phyloP scores from a whole-genome alignment of 2,888 invertebrate species.

The Orgyia antiqua region DNA sequence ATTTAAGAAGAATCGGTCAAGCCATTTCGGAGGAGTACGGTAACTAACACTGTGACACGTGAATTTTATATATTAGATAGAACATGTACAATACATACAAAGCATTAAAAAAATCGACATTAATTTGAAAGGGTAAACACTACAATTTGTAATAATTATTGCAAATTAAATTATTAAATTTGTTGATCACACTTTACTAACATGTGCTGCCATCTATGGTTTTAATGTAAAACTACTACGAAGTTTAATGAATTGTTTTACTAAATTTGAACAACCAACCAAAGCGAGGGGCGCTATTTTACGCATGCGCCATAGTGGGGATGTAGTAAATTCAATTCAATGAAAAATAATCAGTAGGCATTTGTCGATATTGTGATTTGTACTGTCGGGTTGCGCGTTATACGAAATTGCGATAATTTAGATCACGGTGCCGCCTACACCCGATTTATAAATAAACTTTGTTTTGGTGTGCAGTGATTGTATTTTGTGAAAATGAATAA shows the following conservation, averaged over 20 bases:
- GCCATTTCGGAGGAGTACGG: no score
- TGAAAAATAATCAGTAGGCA: conserved; percentile 54
- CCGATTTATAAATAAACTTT: conserved; percentile 56
- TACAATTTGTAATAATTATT: no score
- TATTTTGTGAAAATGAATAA: conserved; percentile 72
- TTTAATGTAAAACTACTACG: conserved; percentile 9
- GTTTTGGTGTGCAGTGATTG: conserved; percentile 58
- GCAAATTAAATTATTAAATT: no score
- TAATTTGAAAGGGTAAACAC: no score
- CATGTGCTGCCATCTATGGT: conserved; percentile 29
- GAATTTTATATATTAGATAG: no score
- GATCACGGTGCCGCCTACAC: conserved; percentile 53
- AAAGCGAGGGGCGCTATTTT: conserved; percentile 41
- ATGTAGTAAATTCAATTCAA: conserved; percentile 50
- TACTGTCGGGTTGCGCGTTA: conserved; percentile 16
- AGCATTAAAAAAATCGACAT: no score
- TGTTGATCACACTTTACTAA: no score
- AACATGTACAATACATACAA: no score
- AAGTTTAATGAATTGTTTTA: conserved; percentile 15
- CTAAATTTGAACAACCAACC: conserved; percentile 29
- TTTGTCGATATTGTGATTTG: conserved; percentile 34
- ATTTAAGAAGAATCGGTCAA: no score
- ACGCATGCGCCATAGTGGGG: conserved; percentile 67
- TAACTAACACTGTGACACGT: no score
- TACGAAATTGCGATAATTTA: conserved; percentile 36